A percentile compares a stretch with the other conserved stretches of the same genome.
Conservation (phyloP, 2,888 invertebrate species). For the Chaitophorus viminalis region DNA sequence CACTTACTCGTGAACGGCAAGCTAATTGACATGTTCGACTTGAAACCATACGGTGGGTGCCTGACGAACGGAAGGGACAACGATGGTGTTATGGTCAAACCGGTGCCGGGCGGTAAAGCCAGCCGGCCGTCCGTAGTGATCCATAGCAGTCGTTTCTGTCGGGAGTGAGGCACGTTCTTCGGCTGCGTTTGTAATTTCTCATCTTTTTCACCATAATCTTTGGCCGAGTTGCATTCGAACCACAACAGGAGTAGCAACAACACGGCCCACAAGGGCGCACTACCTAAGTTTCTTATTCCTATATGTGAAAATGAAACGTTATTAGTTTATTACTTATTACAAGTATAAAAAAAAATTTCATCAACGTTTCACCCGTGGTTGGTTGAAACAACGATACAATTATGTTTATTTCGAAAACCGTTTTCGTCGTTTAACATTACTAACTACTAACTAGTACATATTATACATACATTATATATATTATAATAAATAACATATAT, state of each 20-base stretch:
- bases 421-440: no score
- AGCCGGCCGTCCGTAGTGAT: constrained; percentile 85
- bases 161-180: constrained; percentile 71
- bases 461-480: no score
- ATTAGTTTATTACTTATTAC: neutral
- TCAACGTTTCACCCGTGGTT: no score
- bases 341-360: neutral
- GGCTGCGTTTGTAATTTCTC: constrained; percentile 59
- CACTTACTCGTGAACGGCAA: constrained; percentile 81
- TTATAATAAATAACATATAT: no score
- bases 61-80: constrained; percentile 83
- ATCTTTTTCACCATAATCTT: neutral
- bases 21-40: constrained; percentile 84
- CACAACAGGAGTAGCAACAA: constrained; percentile 44
- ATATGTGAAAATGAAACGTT: neutral
- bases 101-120: constrained; percentile 85
- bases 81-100: constrained; percentile 82
- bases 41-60: constrained; percentile 86
- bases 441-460: no score
- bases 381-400: neutral
- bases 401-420: neutral
- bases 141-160: constrained; percentile 86
- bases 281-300: constrained; percentile 43
- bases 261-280: constrained; percentile 18
- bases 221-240: constrained; percentile 29